These are phyloP conservation scores for Hypotaenidia okinawae DNA, from an alignment of 2,797 vertebrate genomes.

Conservation along the genomic window DNA sequence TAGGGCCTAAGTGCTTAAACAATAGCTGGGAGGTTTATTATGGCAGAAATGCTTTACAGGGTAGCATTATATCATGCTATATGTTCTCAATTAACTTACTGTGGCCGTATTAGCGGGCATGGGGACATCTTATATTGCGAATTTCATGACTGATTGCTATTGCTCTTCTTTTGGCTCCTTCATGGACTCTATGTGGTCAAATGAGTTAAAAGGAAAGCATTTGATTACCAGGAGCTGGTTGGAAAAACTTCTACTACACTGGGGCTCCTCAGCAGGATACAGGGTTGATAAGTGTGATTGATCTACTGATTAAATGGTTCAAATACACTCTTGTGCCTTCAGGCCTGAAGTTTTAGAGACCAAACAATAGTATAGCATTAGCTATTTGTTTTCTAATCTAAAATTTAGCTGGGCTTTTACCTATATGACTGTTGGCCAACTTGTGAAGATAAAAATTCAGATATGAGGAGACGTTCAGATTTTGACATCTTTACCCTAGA, in stretches of 20 bases:
- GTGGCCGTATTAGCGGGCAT: neutral
- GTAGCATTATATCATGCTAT: neutral
- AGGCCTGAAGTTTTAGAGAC: neutral
- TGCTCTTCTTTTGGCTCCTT: neutral
- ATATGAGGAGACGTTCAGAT: neutral
- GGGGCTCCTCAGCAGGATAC: neutral
- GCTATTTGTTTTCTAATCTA: neutral
- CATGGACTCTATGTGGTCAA: neutral
- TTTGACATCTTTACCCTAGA: neutral
- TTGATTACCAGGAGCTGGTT: neutral
- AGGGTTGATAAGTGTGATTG: neutral
- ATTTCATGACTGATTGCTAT: neutral
- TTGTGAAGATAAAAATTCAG: neutral
- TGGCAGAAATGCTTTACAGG: neutral
- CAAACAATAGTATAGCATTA: neutral
- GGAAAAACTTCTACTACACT: neutral
- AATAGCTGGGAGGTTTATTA: neutral
- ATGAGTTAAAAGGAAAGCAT: neutral
- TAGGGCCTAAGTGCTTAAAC: neutral
- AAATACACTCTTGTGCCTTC: neutral
- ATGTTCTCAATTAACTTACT: neutral
- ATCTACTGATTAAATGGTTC: neutral
- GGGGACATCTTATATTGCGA: neutral
- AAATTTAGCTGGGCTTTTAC: neutral
- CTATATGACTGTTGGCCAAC: accelerated